Evolutionary conservation across 2,113 vertebrate species (phyloP), one percentile per base, ranked within the genome.

Genomic region (Oceanites oceanicus): DNA sequence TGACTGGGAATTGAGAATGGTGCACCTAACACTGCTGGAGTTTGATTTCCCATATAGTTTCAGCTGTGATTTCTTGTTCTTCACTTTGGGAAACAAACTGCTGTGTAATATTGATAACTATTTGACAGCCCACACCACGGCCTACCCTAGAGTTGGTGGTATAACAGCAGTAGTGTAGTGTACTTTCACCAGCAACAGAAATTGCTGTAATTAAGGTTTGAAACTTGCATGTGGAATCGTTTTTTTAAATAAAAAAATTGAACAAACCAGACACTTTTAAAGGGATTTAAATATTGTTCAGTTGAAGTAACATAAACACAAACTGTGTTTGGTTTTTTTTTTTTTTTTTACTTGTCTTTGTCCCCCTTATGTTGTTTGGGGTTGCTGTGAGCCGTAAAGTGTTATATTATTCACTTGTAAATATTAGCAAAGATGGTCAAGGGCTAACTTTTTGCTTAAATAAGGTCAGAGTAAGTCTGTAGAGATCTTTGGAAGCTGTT

Each of bases 11-110:
- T 4, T 78, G 92, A 74, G 72, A 74, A 77, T 3, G 1, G 72
- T 65, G 56, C 65, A 32, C 86, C 83, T 93, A 63, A 55, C 79
- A 1, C 92, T 94, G 83, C 86, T 94, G 91, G 56, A 94, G 83
- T 77, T 86, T 92, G 75, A 80, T 94, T 94, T 93, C 72, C 52
- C 59, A 19, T 89, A 18, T 10, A 81, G 38, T 71, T 94, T 84
- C 53, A 89, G 79, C 88, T 94, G 86, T 76, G 83, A 82, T 90
- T 96, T 92, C 68, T 81, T 79, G 49, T 49, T 78, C 59, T 81
- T 93, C 65, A 23, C 88, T 88, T 94, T 3, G 5, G 50, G 70
- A 90, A 87, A 72, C 36, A 75, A 94, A 75, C 72, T 78, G 59
- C 83, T 85, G 81, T 42, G 79, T 53, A 22, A 20, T 38, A 61